phyloP scores from a whole-genome alignment of 2,888 invertebrate genomes.

The Choristoneura rosaceana region DNA sequence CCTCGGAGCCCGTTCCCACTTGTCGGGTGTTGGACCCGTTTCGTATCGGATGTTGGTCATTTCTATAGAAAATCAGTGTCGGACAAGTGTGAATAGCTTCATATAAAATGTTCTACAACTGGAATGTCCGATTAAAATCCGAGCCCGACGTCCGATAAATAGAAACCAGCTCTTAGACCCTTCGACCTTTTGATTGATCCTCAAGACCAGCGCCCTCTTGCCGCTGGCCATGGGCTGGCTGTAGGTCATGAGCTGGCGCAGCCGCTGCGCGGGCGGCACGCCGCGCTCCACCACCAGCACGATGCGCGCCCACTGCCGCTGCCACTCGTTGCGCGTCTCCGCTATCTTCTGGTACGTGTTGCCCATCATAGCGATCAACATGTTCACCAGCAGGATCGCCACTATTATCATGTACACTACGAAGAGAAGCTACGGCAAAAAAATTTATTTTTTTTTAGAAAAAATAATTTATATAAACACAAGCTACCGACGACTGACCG shows the following conservation, averaged over 20 bases:
- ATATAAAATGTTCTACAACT: too few species aligned
- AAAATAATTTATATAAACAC: too few species aligned
- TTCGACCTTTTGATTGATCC: constrained; percentile 94
- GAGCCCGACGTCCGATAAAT: too few species aligned
- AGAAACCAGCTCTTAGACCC: too few species aligned
- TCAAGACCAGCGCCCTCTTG: constrained; percentile 92
- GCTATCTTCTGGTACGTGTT: constrained; percentile 99
- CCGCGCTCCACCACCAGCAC: constrained; percentile 98
- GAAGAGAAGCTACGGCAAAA: constrained; percentile 89
- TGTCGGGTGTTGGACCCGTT: too few species aligned
- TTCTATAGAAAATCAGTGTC: too few species aligned
- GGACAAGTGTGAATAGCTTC: too few species aligned
- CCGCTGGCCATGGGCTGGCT: constrained; percentile 98
- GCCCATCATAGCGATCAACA: constrained; percentile 99
- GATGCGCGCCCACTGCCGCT: constrained; percentile 98
- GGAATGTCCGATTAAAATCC: too few species aligned
- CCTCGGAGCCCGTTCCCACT: too few species aligned
- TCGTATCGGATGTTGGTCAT: too few species aligned
- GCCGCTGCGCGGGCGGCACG: constrained; percentile 94
- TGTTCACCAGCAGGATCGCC: constrained; percentile 97
- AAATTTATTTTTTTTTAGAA: too few species aligned
- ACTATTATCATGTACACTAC: constrained; percentile 99
- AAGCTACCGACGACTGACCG: too few species aligned
- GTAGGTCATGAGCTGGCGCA: constrained; percentile 94
- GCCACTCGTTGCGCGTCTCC: constrained; percentile 99